A percentile compares a stretch with the other conserved stretches of the same genome.
Evolutionary conservation across 92 coral and sea anemone genomes (phyloP).

Genomic region (Muricea muricata): DNA sequence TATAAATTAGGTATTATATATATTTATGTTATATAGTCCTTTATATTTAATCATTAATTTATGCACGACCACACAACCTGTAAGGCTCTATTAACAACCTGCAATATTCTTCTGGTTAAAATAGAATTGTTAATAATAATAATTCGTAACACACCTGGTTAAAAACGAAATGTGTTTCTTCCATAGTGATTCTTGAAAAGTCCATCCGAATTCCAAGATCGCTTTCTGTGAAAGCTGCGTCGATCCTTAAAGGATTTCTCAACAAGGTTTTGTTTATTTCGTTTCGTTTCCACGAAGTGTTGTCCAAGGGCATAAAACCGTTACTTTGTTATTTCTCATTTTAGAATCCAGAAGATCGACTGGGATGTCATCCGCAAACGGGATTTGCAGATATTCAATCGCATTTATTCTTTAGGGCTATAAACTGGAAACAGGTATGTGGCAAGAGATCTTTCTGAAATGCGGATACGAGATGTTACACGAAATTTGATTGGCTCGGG

Average conservation of each 20-base stretch:
- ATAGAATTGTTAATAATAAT: not conserved
- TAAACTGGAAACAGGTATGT: conserved; percentile 95
- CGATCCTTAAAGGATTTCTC: conserved; percentile 93
- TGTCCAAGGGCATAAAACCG: no score
- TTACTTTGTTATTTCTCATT: conserved; percentile 8
- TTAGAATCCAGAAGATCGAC: conserved; percentile 87
- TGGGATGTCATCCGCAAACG: conserved; percentile 97
- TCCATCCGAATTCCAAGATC: conserved; percentile 98
- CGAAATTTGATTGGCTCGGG: no score
- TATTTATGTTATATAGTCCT: no score
- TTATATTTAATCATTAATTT: no score
- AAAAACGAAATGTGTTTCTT: not conserved
- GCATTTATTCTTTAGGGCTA: conserved; percentile 88
- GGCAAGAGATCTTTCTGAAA: no score
- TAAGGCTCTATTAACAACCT: no score
- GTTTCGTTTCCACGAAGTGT: not conserved
- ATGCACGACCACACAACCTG: no score
- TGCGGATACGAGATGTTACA: no score
- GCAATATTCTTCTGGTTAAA: not conserved
- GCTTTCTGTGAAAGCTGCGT: conserved; percentile 97
- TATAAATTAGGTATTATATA: no score
- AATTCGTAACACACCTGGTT: not conserved
- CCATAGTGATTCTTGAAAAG: conserved; percentile 91
- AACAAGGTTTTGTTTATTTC: conserved; percentile 76
- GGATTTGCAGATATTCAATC: conserved; percentile 98